phyloP scores from a whole-genome alignment of 1,140 invertebrate genomes.

The Portunus trituberculatus region DNA sequence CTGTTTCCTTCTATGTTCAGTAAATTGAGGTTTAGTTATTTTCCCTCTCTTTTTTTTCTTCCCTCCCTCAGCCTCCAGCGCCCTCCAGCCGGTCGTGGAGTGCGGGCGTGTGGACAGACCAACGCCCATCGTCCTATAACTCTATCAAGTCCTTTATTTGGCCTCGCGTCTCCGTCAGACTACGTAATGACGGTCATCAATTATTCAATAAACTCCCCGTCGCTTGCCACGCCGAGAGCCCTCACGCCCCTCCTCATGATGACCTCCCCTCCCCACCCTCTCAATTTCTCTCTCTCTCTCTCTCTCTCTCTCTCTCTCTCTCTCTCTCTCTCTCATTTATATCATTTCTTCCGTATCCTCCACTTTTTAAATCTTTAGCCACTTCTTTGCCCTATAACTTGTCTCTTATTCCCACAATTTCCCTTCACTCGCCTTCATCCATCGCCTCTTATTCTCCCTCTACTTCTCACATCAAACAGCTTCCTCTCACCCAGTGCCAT shows the following conservation, averaged over 20 bases:
- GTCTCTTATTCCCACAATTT: not conserved
- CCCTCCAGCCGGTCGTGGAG: not conserved
- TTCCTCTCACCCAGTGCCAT: too few relatives aligned
- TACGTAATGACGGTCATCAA: conserved; percentile 64
- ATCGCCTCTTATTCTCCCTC: not conserved
- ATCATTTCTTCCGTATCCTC: not conserved
- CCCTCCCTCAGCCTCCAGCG: not conserved
- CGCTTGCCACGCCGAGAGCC: not conserved
- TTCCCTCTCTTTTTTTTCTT: not conserved
- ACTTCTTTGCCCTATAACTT: too few relatives aligned
- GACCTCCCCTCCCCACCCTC: not conserved
- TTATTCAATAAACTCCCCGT: conserved; percentile 62
- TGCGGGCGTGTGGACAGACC: not conserved
- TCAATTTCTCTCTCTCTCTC: not conserved
- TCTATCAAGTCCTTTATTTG: conserved; percentile 42
- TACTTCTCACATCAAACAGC: too few relatives aligned
- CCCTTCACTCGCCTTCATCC: not conserved
- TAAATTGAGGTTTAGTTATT: not conserved
- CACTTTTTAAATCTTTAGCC: too few relatives aligned
- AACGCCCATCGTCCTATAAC: conserved; percentile 43
- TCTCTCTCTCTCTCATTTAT: not conserved
- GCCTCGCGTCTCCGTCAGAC: conserved; percentile 50
- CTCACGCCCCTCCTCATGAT: conserved; percentile 6
- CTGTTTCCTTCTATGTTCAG: not conserved
- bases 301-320: conserved; percentile 10